Conservation (phyloP, 2,888 invertebrate species). For the Capitulum mitella region DNA sequence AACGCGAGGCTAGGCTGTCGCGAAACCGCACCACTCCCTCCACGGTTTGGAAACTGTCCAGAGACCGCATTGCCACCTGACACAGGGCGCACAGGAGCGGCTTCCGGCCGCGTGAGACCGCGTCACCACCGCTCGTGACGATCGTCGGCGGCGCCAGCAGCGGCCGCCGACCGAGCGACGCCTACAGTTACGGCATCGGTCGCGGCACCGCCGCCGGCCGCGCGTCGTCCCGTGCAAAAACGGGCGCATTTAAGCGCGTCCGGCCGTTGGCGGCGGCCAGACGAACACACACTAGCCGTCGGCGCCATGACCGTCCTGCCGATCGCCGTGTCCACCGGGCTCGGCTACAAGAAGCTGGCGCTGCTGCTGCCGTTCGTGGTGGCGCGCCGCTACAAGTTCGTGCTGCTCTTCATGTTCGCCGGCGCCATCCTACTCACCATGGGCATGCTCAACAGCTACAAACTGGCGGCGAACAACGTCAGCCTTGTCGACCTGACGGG, state of each 20-base stretch:
- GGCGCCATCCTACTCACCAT: not conserved
- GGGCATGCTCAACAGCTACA: slow-evolving; percentile 14
- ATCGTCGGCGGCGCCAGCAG: too few species aligned
- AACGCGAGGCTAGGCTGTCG: too few species aligned
- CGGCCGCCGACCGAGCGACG: too few species aligned
- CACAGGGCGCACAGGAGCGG: too few species aligned
- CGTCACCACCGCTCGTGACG: too few species aligned
- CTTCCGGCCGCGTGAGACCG: too few species aligned
- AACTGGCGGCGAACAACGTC: slow-evolving; percentile 13
- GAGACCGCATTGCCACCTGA: too few species aligned
- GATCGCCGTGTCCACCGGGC: not conserved
- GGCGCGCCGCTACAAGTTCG: not conserved
- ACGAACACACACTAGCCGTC: too few species aligned
- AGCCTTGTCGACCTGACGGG: not conserved
- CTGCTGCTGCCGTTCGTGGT: slow-evolving; percentile 22
- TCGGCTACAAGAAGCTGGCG: slow-evolving; percentile 19
- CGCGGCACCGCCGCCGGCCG: not conserved
- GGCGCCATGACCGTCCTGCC: not conserved
- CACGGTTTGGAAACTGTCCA: too few species aligned
- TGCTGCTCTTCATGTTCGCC: not conserved
- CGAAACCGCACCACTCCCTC: too few species aligned
- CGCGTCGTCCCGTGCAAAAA: too few species aligned
- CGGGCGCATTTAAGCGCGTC: not conserved
- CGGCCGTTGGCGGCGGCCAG: not conserved
- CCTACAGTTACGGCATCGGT: not conserved